These are phyloP conservation scores for Tetramorium bicarinatum DNA, from an alignment of 2,888 invertebrate genomes.

Conservation along the genomic window DNA sequence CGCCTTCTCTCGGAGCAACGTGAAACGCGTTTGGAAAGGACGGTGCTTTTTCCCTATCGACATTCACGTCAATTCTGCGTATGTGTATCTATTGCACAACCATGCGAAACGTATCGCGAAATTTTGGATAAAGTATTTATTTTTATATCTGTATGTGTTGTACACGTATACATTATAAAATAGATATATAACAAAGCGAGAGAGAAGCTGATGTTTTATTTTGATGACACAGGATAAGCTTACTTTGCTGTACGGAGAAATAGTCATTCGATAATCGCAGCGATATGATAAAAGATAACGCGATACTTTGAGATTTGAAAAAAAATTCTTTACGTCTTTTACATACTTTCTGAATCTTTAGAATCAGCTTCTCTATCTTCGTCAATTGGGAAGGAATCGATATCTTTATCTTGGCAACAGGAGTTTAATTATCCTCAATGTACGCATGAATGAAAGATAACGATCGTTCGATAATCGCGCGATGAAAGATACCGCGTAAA, in stretches of 20 bases:
- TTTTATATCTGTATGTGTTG: not conserved
- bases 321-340: not conserved
- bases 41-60: not conserved
- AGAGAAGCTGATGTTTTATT: not conserved
- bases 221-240: too few species aligned
- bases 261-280: not conserved
- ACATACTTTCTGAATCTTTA: not conserved
- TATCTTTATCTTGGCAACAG: not conserved
- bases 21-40: conserved; percentile 1
- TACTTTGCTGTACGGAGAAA: not conserved
- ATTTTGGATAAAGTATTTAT: not conserved
- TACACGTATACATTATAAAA: not conserved
- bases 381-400: not conserved
- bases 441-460: not conserved
- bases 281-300: not conserved
- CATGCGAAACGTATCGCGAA: not conserved
- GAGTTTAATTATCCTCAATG: not conserved
- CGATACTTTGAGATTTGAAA: not conserved
- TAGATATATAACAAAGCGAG: not conserved
- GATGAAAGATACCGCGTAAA: not conserved
- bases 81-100: not conserved
- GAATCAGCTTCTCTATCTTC: not conserved
- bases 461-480: not conserved
- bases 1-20: conserved; percentile 35
- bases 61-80: not conserved